Conservation (phyloP, 2,888 invertebrate genomes). For the Drosophila bunnanda region DNA sequence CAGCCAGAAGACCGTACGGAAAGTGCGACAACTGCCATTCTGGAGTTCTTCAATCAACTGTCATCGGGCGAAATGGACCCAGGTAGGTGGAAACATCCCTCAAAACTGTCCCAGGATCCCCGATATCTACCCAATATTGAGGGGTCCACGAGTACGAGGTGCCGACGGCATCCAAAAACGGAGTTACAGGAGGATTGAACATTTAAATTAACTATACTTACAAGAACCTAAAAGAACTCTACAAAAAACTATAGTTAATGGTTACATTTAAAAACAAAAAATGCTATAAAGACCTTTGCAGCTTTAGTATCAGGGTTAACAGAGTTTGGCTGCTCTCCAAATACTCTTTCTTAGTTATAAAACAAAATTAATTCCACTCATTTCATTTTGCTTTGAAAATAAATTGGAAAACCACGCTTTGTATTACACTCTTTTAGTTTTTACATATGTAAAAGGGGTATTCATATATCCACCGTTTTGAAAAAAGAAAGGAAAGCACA, state of each 20-base stretch:
- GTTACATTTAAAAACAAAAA: background rate
- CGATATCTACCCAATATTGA: background rate
- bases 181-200: too few relatives aligned
- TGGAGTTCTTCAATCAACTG: constrained; percentile 67
- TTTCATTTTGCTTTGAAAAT: background rate
- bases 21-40: constrained; percentile 56
- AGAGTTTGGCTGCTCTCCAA: background rate
- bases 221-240: background rate
- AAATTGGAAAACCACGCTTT: too few relatives aligned
- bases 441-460: too few relatives aligned
- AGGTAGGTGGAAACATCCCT: constrained; percentile 46
- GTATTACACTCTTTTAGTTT: background rate
- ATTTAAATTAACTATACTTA: too few relatives aligned
- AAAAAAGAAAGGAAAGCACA: too few relatives aligned
- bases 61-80: constrained; percentile 67
- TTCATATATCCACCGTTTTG: too few relatives aligned
- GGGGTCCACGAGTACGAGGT: background rate
- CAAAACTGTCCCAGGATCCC: background rate
- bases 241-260: background rate
- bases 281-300: background rate
- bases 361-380: background rate
- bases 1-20: constrained; percentile 12
- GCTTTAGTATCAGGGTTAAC: too few relatives aligned
- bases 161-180: constrained; percentile 9
- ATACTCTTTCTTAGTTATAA: background rate